phyloP scores from a whole-genome alignment of 2,797 vertebrate genomes.

The Crossoptilon crossoptilon region DNA sequence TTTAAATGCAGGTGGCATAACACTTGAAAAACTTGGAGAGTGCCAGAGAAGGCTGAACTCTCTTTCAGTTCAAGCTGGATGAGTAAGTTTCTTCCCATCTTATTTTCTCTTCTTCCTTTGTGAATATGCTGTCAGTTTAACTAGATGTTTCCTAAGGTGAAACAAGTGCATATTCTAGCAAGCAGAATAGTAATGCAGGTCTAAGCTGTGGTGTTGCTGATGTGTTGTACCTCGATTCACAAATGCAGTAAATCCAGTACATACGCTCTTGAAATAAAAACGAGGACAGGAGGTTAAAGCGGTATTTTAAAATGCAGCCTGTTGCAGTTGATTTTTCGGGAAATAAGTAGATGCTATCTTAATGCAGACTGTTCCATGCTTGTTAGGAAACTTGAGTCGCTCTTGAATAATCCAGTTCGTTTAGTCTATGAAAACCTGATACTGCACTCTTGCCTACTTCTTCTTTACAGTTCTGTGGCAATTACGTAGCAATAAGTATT shows the following conservation, averaged over 20 bases:
- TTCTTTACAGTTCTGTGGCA: conserved; percentile 64
- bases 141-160: background rate
- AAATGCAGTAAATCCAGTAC: background rate
- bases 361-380: conserved; percentile 19
- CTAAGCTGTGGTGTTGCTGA: background rate
- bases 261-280: background rate
- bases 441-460: conserved; percentile 46
- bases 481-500: conserved; percentile 55
- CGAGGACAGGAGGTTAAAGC: accelerated
- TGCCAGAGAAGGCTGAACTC: background rate
- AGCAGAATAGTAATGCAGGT: background rate
- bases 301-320: background rate
- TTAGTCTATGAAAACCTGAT: conserved; percentile 65
- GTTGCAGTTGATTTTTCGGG: conserved; percentile 33
- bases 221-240: background rate
- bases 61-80: background rate
- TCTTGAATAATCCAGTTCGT: conserved; percentile 68
- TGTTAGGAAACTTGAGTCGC: conserved; percentile 47
- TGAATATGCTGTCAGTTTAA: background rate
- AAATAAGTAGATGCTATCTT: conserved; percentile 43
- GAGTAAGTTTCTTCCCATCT: background rate
- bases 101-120: background rate
- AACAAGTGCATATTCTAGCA: background rate
- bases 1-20: background rate
- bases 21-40: background rate